Percentiles rank a stretch among this genome's conserved stretches.
These are phyloP conservation scores for Polyploca ridens DNA, from an alignment of 2,888 invertebrate genomes.

Conservation along the genomic window DNA sequence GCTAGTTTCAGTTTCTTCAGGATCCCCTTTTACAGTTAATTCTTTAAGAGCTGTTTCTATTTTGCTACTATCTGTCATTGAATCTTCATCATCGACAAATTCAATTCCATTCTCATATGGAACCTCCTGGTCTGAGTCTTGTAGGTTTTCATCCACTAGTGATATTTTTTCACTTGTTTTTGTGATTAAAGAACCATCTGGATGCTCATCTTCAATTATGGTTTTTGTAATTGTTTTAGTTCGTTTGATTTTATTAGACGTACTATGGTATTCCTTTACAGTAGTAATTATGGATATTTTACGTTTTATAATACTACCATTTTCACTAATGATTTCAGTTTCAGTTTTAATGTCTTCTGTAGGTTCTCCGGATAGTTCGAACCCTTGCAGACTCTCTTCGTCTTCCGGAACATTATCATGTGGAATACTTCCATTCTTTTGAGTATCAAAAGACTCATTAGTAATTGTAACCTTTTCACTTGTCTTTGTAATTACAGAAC, in stretches of 20 bases:
- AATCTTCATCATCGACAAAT: background rate
- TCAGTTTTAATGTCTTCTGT: slow-evolving; percentile 51
- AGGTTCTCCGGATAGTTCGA: slow-evolving; percentile 49
- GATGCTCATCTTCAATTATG: slow-evolving; percentile 67
- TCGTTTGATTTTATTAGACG: slow-evolving; percentile 48
- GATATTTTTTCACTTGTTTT: slow-evolving; percentile 71
- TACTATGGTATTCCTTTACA: slow-evolving; percentile 55
- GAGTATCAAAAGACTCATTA: slow-evolving; percentile 32
- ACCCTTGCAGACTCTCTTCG: slow-evolving; percentile 48
- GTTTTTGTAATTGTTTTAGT: slow-evolving; percentile 66
- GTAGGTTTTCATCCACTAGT: slow-evolving; percentile 54
- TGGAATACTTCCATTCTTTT: slow-evolving; percentile 45
- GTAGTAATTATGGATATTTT: slow-evolving; percentile 59
- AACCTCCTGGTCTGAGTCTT: slow-evolving; percentile 12
- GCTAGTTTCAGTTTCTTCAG: slow-evolving; percentile 40
- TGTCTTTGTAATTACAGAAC: slow-evolving; percentile 64
- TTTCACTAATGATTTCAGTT: slow-evolving; percentile 50
- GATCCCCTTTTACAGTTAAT: slow-evolving; percentile 35
- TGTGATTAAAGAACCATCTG: slow-evolving; percentile 66
- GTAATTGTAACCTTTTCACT: slow-evolving; percentile 67
- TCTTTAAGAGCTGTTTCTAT: slow-evolving; percentile 34
- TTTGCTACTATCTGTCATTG: slow-evolving; percentile 24
- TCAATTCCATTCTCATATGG: slow-evolving; percentile 9
- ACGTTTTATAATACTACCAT: slow-evolving; percentile 56
- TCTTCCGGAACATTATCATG: slow-evolving; percentile 37